These are phyloP conservation scores for Meriones unguiculatus DNA, from an alignment of 2,113 vertebrate species.

Conservation along the genomic window DNA sequence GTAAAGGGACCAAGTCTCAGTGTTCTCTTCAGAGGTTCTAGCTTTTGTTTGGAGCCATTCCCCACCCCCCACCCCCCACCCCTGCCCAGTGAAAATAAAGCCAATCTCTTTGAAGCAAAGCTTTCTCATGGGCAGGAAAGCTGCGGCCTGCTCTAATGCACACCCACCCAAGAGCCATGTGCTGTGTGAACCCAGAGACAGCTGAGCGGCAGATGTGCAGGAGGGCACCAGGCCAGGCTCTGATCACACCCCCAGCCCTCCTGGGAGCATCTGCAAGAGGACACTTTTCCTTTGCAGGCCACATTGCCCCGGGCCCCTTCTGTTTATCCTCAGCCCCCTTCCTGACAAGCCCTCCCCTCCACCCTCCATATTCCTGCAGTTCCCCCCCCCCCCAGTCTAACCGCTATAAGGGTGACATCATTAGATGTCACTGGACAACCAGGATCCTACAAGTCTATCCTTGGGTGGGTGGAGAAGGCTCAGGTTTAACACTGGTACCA, in stretches of 20 bases:
- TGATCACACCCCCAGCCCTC: not conserved
- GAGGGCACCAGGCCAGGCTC: not conserved
- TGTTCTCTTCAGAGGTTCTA: slow-evolving; percentile 17
- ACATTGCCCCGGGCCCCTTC: not conserved
- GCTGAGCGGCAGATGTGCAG: slow-evolving; percentile 61
- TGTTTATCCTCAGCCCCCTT: not conserved
- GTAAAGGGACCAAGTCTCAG: not conserved
- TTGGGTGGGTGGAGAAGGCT: not conserved
- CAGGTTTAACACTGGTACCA: not conserved
- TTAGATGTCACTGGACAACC: not conserved
- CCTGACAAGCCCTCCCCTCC: not conserved
- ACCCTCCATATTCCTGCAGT: rapidly evolving
- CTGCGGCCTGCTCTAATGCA: not conserved
- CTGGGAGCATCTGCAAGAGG: not conserved
- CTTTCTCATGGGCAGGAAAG: slow-evolving; percentile 19
- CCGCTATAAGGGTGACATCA: not conserved
- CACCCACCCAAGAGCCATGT: slow-evolving; percentile 12
- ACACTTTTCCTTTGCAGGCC: not conserved
- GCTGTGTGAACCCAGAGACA: not conserved
- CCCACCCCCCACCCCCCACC: not conserved
- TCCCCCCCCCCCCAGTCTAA: not conserved
- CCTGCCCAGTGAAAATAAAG: slow-evolving; percentile 61
- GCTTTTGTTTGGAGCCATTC: slow-evolving; percentile 40
- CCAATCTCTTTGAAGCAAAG: slow-evolving; percentile 59
- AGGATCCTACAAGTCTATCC: not conserved